Evolutionary conservation across 2,797 vertebrate genomes (phyloP), one percentile per base, ranked within the genome.

Genomic region (Hylomyscus alleni): DNA sequence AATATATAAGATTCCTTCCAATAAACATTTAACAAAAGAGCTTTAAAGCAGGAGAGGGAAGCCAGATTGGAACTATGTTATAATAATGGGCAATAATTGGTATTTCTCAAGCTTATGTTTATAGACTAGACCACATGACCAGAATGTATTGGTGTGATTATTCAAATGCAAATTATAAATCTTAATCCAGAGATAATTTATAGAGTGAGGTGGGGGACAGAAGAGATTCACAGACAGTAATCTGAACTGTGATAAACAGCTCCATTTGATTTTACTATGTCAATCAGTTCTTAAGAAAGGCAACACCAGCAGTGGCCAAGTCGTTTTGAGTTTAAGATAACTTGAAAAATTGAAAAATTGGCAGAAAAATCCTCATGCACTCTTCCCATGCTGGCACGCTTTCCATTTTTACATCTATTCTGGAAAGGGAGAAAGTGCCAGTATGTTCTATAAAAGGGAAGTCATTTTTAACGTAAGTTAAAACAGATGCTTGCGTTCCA

Each of bases 401-500:
- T 96, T 56, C 73, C 58, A 73, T 62, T 85, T 50, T 91, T 92
- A 56, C 4, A 34, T 75, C 67, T 77, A 72, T 60, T 91, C 80
- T 87, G 50, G 44, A 58, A 90, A 94, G 58, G 77, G 82, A 93
- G 69, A 92, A 95, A 91, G 89, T 88, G 13, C 40, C 52, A 75
- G 31, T 77, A 44, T 87, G 40, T 95, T 96, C 60, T 90, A 12
- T 88, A 93, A 93, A 93, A 91, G 86, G 89, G 87, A 84, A 94
- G 58, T 69, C 37, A 54, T 77, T 94, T 89, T 91, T 73, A 94
- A 89, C 90, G 37, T 95, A 93, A 96, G 80, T 95, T 95, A 89
- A 97, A 95, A 97, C 93, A 90, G 56, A 97, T 81, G 87, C 84
- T 93, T 37, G 95, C 54, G 22, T 90, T 97, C 92, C 83, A 80